Evolutionary conservation across 1,140 invertebrate genomes (phyloP), one percentile per base, ranked within the genome.

Genomic region (Bombus picipes): DNA sequence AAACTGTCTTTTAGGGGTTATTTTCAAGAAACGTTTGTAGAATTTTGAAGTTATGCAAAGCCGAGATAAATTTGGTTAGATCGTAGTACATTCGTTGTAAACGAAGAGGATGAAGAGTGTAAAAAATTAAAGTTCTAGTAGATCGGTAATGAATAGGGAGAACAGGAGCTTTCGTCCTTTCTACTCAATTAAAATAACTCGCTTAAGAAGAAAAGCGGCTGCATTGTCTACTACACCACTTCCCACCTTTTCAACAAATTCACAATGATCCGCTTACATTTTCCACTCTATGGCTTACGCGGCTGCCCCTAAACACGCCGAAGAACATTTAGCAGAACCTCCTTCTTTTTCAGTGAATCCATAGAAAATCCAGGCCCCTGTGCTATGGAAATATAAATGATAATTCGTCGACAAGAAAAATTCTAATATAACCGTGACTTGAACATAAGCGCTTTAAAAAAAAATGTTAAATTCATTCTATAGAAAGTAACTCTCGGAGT

Each of bases 241-340:
- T 53, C 10, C 41, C 73, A 53, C 28, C 73, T 43, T 74, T 74
- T 75, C 73, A 34, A 75, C 73, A 75, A 75, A 75, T 75, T 75
- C 43, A 8, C 73, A 34, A 75, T 53, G 43, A 75, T 75, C 73
- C n/a, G n/a, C 73, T 75, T 75, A 75, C 73, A 53, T 75, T 75
- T 75, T 75, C 73, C 73, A 34, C n/a, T 15, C 32, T 22, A 43
- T 53, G n/a, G 43, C 72, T 75, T 25, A 53, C 73, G 73, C n/a
- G 73, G 41, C 72, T n/a, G 41, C 8, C 72, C n/a, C 73, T 75
- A 53, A 75, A 75, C 43, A 74, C 32, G 3, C 32, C 9, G 10
- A 34, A 13, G 10, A 75, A 53, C 73, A 75, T 34, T 34, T 25
- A 10, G 43, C 43, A 8, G n/a, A 4, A 12, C 5, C 32, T 25